phyloP scores from a whole-genome alignment of 37 sponge, comb jelly and placozoan genomes.

The Spongia lamella region DNA sequence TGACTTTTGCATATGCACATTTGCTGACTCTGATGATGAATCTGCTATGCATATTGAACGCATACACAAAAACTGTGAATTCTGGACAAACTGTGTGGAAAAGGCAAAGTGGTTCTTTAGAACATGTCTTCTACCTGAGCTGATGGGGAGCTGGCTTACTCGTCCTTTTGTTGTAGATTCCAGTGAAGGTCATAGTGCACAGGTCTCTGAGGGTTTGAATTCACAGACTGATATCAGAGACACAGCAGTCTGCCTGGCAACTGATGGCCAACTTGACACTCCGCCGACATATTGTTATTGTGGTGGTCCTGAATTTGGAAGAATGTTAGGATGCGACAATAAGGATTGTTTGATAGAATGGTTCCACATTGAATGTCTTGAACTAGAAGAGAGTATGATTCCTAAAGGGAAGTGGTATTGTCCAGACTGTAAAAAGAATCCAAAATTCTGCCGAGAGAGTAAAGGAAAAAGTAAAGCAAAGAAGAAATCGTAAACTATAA shows the following conservation, averaged over 20 bases:
- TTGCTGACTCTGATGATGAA: conserved; percentile 1
- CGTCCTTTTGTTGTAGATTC: too few relatives aligned
- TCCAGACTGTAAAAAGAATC: conserved; percentile 53
- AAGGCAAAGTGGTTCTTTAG: conserved; percentile 13
- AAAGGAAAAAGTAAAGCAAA: too few relatives aligned
- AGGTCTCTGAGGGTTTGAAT: too few relatives aligned
- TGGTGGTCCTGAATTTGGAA: conserved; percentile 28
- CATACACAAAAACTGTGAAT: conserved; percentile 21
- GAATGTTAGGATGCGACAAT: conserved; percentile 62
- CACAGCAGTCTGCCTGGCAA: too few relatives aligned
- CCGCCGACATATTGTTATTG: too few relatives aligned
- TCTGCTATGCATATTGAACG: conserved; percentile 37
- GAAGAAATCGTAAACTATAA: too few relatives aligned
- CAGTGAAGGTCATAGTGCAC: too few relatives aligned
- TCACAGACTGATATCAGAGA: neutral
- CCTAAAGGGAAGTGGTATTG: conserved; percentile 51
- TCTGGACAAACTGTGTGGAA: conserved; percentile 9
- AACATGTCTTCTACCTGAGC: conserved; percentile 41
- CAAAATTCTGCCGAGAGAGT: too few relatives aligned
- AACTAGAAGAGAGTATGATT: conserved; percentile 1
- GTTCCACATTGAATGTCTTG: conserved; percentile 21
- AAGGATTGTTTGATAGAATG: conserved; percentile 17
- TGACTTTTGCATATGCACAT: conserved; percentile 55
- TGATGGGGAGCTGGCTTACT: conserved; percentile 47
- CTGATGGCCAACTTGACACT: too few relatives aligned